phyloP scores from a whole-genome alignment of 1,140 invertebrate species.

The Zaprionus ornatus region DNA sequence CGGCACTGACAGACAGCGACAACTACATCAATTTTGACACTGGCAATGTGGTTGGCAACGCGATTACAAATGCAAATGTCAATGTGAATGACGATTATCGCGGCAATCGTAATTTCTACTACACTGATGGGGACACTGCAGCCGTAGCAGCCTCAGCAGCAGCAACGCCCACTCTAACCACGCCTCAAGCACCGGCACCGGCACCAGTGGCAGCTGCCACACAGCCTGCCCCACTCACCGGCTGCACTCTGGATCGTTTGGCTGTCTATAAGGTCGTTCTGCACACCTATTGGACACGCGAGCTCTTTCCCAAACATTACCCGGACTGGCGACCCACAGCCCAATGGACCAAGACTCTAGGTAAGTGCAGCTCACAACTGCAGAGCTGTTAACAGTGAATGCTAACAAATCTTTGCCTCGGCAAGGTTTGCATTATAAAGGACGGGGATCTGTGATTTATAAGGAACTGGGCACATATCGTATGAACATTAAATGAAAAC shows the following conservation, averaged over 20 bases:
- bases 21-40: constrained; percentile 67
- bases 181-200: constrained; percentile 26
- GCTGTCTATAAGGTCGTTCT: constrained; percentile 93
- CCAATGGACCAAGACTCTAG: constrained; percentile 95
- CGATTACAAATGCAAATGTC: constrained; percentile 53
- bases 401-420: not conserved
- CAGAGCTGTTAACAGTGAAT: not conserved
- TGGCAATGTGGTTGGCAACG: constrained; percentile 41
- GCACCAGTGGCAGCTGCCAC: constrained; percentile 43
- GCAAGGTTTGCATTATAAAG: too few species aligned
- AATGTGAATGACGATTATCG: constrained; percentile 50
- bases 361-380: constrained; percentile 84
- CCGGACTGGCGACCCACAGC: constrained; percentile 95
- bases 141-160: not conserved
- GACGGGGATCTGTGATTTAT: too few species aligned
- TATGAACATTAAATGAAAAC: too few species aligned
- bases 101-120: constrained; percentile 73
- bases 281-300: constrained; percentile 95
- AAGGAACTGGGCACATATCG: too few species aligned
- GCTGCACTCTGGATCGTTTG: constrained; percentile 87
- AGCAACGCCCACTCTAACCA: constrained; percentile 37
- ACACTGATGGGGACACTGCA: constrained; percentile 51
- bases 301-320: constrained; percentile 95
- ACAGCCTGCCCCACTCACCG: constrained; percentile 69
- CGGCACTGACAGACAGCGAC: constrained; percentile 22